Conservation (phyloP, 1,140 invertebrate genomes). For the Myzus persicae region DNA sequence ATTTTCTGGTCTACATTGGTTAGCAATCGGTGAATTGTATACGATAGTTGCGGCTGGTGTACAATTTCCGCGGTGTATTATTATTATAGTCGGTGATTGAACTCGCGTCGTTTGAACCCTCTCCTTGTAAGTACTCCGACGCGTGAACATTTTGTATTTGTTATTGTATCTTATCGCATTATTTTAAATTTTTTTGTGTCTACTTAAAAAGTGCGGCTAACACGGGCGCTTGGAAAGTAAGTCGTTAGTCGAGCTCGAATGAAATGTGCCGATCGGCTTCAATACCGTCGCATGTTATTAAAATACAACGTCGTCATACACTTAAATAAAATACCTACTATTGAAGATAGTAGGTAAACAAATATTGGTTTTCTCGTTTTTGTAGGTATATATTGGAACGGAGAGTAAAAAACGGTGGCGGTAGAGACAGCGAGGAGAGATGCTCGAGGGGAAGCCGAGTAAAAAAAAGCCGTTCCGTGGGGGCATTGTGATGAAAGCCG, state of each 20-base stretch:
- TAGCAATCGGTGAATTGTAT: not conserved
- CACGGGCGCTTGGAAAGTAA: not conserved
- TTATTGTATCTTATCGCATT: not conserved
- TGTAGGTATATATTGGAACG: not conserved
- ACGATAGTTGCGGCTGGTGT: not conserved
- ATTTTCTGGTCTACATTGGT: not conserved
- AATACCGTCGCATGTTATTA: not conserved
- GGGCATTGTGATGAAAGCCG: not conserved
- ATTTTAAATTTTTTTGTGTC: not conserved
- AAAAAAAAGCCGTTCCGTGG: not conserved
- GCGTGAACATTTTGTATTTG: not conserved
- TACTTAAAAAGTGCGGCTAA: not conserved
- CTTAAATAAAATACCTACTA: not conserved
- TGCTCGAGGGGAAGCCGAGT: not conserved
- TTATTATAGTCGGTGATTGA: constrained; percentile 2
- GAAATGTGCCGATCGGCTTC: not conserved
- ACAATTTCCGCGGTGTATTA: not conserved
- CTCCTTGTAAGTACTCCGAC: not conserved
- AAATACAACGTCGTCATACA: not conserved
- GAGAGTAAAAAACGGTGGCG: not conserved
- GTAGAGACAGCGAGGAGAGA: not conserved
- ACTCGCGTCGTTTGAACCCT: not conserved
- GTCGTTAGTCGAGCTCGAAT: not conserved
- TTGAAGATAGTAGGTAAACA: not conserved
- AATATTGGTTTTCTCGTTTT: not conserved